Conservation (phyloP, 1,140 invertebrate species). For the Lasaia peninsularis region DNA sequence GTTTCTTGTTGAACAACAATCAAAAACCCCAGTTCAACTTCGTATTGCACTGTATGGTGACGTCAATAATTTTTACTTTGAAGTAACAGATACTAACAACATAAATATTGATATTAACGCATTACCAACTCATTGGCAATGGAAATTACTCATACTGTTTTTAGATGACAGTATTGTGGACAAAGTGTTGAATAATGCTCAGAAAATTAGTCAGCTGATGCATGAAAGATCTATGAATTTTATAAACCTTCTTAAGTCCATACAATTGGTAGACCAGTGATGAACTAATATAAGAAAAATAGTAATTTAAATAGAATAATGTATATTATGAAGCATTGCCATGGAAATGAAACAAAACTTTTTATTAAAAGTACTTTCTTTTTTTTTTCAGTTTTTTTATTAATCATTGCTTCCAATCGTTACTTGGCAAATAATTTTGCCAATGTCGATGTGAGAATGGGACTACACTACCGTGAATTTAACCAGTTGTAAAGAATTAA, state of each 20-base stretch:
- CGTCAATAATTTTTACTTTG: constrained; percentile 41
- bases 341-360: no score
- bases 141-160: constrained; percentile 58
- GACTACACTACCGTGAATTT: no score
- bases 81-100: constrained; percentile 36
- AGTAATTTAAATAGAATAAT: no score
- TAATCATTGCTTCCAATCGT: no score
- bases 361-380: no score
- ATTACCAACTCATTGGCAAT: constrained; percentile 60
- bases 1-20: constrained; percentile 46
- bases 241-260: constrained; percentile 22
- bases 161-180: constrained; percentile 33
- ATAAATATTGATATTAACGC: constrained; percentile 35
- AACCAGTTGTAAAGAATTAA: no score
- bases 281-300: no score
- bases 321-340: neutral
- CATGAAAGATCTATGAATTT: constrained; percentile 36
- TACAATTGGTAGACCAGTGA: neutral
- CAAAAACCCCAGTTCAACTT: constrained; percentile 33
- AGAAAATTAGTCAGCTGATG: constrained; percentile 34
- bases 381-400: no score
- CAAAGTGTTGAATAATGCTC: constrained; percentile 41
- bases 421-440: no score
- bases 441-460: no score
- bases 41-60: constrained; percentile 40